Percentiles rank a stretch among this genome's conserved stretches.
These are phyloP conservation scores for Ptilodon capucinus DNA, from an alignment of 2,888 invertebrate species.

Conservation along the genomic window DNA sequence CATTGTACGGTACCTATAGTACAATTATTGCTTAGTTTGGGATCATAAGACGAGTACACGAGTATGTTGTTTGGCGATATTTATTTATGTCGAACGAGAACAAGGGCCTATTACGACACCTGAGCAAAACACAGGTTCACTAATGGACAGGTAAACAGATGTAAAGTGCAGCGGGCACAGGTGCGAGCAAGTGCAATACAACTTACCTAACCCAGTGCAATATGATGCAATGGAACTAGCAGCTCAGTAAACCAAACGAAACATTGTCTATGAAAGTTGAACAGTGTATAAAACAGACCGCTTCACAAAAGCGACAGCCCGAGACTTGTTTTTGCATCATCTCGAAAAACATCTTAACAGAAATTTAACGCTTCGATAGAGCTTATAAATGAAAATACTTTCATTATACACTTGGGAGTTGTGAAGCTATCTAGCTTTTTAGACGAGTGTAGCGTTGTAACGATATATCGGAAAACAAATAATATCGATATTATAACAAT, in stretches of 20 bases:
- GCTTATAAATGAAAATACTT: background rate
- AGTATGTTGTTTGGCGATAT: too few relatives aligned
- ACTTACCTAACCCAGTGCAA: slow-evolving; percentile 12
- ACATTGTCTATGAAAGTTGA: slow-evolving; percentile 16
- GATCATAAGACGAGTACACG: too few relatives aligned
- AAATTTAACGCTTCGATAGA: background rate
- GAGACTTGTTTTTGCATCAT: slow-evolving; percentile 8
- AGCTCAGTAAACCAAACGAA: slow-evolving; percentile 16
- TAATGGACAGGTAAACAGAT: slow-evolving; percentile 37
- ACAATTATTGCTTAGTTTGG: too few relatives aligned
- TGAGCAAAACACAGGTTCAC: slow-evolving; percentile 16
- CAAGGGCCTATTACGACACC: slow-evolving; percentile 24
- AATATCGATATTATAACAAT: too few relatives aligned
- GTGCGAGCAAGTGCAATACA: slow-evolving; percentile 23
- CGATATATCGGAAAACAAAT: too few relatives aligned
- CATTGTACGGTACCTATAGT: too few relatives aligned
- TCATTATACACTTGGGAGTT: background rate
- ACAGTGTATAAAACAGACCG: slow-evolving; percentile 14
- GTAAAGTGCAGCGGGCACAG: slow-evolving; percentile 22
- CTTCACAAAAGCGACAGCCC: slow-evolving; percentile 18
- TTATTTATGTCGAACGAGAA: slow-evolving; percentile 25
- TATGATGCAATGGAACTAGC: slow-evolving; percentile 29
- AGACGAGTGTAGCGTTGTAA: too few relatives aligned
- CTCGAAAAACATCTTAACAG: background rate
- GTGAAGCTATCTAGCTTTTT: too few relatives aligned